These are phyloP conservation scores for Osmoderma eremita DNA, from an alignment of 2,888 invertebrate genomes.

Conservation along the genomic window DNA sequence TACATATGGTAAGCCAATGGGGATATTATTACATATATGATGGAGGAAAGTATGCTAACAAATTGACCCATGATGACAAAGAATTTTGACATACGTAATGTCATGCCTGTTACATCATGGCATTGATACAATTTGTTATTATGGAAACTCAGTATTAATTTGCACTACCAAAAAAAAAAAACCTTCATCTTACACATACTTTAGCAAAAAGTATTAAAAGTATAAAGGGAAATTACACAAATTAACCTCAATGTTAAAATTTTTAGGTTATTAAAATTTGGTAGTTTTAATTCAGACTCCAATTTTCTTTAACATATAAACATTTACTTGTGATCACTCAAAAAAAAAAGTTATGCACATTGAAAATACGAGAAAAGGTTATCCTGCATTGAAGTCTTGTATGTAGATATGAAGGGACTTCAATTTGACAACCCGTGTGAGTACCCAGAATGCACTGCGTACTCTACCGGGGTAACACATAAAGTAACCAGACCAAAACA, in stretches of 20 bases:
- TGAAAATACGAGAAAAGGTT: too few relatives aligned
- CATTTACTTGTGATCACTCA: too few relatives aligned
- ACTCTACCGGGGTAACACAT: too few relatives aligned
- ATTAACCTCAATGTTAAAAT: constrained; percentile 17
- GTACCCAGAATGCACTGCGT: too few relatives aligned
- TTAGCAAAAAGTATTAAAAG: not conserved
- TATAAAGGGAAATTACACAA: not conserved
- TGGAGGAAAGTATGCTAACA: constrained; percentile 37
- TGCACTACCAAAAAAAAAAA: not conserved
- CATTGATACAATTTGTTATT: not conserved
- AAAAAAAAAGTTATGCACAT: too few relatives aligned
- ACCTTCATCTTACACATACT: not conserved
- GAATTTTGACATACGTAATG: constrained; percentile 39
- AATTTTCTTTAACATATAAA: too few relatives aligned
- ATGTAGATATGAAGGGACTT: too few relatives aligned
- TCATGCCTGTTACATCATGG: not conserved
- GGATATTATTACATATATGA: constrained; percentile 38
- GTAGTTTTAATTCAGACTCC: too few relatives aligned
- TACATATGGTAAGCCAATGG: constrained; percentile 44
- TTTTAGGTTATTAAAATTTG: too few relatives aligned
- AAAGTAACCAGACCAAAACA: too few relatives aligned
- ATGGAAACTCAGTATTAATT: not conserved
- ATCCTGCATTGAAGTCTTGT: too few relatives aligned
- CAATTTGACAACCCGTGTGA: too few relatives aligned
- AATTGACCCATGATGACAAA: constrained; percentile 43